phyloP scores from a whole-genome alignment of 2,113 vertebrate species.

The Bubo scandiacus region DNA sequence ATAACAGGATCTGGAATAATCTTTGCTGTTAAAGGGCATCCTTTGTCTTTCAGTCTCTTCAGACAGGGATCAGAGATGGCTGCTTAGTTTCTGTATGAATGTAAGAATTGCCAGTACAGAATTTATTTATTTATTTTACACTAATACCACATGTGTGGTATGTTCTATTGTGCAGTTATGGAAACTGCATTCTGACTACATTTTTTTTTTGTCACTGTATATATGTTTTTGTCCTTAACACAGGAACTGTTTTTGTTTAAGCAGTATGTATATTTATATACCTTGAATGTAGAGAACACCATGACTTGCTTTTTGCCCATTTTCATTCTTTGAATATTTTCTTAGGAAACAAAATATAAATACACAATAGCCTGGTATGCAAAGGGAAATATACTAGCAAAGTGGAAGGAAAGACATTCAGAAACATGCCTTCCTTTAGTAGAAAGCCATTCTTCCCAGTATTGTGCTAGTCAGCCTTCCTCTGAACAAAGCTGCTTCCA shows the following conservation, averaged over 20 bases:
- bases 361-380: background rate
- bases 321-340: conserved; percentile 14
- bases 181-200: background rate
- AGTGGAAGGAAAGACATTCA: conserved; percentile 18
- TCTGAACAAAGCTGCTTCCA: conserved; percentile 27
- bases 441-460: conserved; percentile 43
- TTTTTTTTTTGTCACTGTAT: background rate
- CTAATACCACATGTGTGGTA: background rate
- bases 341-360: background rate
- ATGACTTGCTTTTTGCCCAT: background rate
- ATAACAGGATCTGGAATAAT: background rate
- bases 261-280: background rate
- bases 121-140: background rate
- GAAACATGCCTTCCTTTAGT: background rate
- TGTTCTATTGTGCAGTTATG: background rate
- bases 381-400: conserved; percentile 11
- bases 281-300: background rate
- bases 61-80: background rate
- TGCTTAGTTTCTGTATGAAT: background rate
- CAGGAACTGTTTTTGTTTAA: background rate
- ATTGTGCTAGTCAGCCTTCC: conserved; percentile 18
- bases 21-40: background rate
- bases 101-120: background rate
- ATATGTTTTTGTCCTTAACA: background rate
- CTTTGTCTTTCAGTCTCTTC: background rate